Evolutionary conservation across 2,797 vertebrate genomes (phyloP).

Genomic region (Spinus olivaceus): DNA sequence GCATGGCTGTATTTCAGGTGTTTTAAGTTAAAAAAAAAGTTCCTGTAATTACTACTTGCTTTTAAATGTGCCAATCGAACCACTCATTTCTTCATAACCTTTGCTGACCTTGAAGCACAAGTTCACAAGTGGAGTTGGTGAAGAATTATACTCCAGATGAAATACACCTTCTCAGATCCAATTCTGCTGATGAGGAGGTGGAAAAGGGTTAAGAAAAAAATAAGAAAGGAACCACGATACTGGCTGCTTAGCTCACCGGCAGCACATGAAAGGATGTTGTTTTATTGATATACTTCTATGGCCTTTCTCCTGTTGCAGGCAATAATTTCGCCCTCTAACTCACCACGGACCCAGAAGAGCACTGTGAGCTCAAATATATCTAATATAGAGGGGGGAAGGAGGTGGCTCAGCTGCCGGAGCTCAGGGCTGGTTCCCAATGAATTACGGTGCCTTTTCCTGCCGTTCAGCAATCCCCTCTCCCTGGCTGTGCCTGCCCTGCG

Average conservation of each 20-base stretch:
- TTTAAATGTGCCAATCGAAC: background rate
- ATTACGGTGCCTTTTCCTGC: background rate
- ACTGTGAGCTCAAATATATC: background rate
- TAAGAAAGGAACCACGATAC: background rate
- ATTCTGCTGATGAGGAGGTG: background rate
- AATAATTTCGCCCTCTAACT: slow-evolving; percentile 28
- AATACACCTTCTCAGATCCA: background rate
- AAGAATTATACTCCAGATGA: background rate
- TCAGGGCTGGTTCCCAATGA: background rate
- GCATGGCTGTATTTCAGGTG: background rate
- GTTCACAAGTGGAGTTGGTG: background rate
- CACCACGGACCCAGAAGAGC: background rate
- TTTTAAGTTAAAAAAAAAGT: background rate
- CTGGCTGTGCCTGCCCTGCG: background rate
- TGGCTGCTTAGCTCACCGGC: background rate
- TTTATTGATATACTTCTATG: slow-evolving; percentile 5
- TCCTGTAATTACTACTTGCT: background rate
- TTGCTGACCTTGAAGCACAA: background rate
- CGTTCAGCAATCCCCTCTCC: background rate
- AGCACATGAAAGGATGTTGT: background rate
- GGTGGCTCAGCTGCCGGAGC: background rate
- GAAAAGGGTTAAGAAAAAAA: slow-evolving; percentile 3
- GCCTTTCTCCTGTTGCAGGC: slow-evolving; percentile 21
- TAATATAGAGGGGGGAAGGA: background rate
- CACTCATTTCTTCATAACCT: background rate